Evolutionary conservation across 1,140 invertebrate species (phyloP), one percentile per base, ranked within the genome.

Genomic region (Polyergus mexicanus): DNA sequence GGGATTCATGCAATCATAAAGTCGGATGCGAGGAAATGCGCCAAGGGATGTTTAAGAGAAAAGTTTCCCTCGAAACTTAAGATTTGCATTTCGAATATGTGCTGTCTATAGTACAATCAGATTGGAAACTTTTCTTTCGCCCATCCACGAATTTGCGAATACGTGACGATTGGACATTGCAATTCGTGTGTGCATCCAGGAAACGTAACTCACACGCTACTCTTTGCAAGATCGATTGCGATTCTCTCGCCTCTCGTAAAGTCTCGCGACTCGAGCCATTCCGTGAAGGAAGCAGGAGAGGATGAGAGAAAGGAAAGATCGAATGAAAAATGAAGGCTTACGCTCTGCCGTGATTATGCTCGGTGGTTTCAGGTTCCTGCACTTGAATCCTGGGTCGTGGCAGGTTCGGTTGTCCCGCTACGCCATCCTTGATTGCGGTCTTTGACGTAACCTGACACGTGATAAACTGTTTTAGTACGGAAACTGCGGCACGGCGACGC

Each of bases 301-400:
- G 47, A 44, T 44, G 41, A 71, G 22, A 63, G 32, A 86, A 51
- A 51, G 47, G 22, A 83, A 69, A 69, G 47, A 74, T 65, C 22
- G 74, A 87, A 35, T 80, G 38, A 44, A 78, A 75, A 89, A 66
- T 72, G 22, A 89, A 72, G 62, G 86, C 90, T 91, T 89, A 91
- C 90, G 77, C 69, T 89, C 66, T 71, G 28, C 16, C 41, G 38
- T 74, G 54, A 65, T 72, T 88, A 77, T 19, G 72, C 16, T 86
- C 78, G 69, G 28, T 85, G 69, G 22, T 85, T 54, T 91, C 84
- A 11, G 84, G 71, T 83, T 68, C 69, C 28, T 88, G 90, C 10
- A 91, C 74, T 83, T 86, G 78, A 69, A 89, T 86, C 83, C 84
- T 86, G 7, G 84, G 84, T 74, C 86, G 84, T 19, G 80, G 41